Evolutionary conservation across 2,888 invertebrate genomes (phyloP), one percentile per base, ranked within the genome.

Genomic region (Tortrix viridana): DNA sequence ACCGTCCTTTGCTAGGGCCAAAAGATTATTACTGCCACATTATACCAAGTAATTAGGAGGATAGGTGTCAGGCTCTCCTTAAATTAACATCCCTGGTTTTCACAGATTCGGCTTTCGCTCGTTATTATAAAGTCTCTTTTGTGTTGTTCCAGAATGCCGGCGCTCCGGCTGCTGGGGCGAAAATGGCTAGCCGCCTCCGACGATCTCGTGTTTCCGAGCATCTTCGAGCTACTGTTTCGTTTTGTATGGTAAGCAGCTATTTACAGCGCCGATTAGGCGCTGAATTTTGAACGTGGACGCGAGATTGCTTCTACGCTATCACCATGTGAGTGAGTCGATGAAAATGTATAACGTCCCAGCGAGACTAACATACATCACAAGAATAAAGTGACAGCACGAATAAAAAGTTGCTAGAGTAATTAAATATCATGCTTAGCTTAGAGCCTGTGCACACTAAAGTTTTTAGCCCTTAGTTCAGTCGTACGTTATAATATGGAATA

Each of bases 161-260:
- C 97, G 74, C 93, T 98, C 80, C 95, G 95, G 83, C 94, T 97
- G 70, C 97, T 97, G 84, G 96, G 96, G 78, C 94, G 98, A 82
- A 96, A 97, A 89, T 98, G 98, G 98, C 94, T 96, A 76, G 96
- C 97, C 75, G 97, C 96, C 76, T 96, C 97, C 73, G 98, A 98
- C 90, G 98, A 98, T 88, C 95, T 98, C 79, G 97, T 98, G 48
- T 97, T 97, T 84, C 97, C 97, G 37, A 96, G 96, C 80, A 92
- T 96, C 69, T 95, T 96, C 83, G 96, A 96, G 87, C 93, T 96
- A 64, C 93, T 95, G 67, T 94, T 95, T 76, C 92, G 96, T 80
- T 89, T 95, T 74, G 93, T 95, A 74, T 96, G 96, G 96, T 95
- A 85, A 88, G 92, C 81, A 56, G 52, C 20, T 37, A 23, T 44